Evolutionary conservation across 2,888 invertebrate species (phyloP).

Genomic region (Caenorhabditis sp.): DNA sequence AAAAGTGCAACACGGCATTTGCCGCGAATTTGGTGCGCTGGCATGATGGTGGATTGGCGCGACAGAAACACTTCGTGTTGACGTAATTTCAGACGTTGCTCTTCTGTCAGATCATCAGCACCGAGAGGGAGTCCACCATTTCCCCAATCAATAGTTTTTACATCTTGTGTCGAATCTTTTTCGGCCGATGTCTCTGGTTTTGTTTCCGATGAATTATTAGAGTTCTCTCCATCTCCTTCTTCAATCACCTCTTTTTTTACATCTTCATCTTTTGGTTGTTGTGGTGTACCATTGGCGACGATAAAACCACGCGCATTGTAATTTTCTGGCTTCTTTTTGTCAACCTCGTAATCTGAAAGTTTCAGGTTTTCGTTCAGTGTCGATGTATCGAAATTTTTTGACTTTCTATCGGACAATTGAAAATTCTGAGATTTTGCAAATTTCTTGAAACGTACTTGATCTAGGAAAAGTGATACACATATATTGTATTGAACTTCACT

Average conservation of each 20-base stretch:
- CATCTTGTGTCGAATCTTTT: not conserved
- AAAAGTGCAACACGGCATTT: slow-evolving; percentile 98
- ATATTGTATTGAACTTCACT: no score
- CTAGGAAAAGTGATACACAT: no score
- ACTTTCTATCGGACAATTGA: no score
- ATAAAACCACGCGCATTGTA: slow-evolving; percentile 28
- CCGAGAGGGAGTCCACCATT: slow-evolving; percentile 71
- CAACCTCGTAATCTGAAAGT: slow-evolving; percentile 40
- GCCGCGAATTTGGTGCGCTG: slow-evolving; percentile 95
- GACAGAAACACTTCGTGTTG: slow-evolving; percentile 98
- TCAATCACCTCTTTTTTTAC: slow-evolving; percentile 7
- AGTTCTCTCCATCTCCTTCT: slow-evolving; percentile 18
- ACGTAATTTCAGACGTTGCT: slow-evolving; percentile 63
- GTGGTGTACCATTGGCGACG: slow-evolving; percentile 6
- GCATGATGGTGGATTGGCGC: slow-evolving; percentile 90
- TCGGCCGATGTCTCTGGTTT: not conserved
- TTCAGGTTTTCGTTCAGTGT: no score
- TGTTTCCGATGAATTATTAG: slow-evolving; percentile 10
- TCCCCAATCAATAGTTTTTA: slow-evolving; percentile 55
- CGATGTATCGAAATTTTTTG: no score
- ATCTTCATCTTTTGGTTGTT: slow-evolving; percentile 17
- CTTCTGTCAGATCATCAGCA: slow-evolving; percentile 40
- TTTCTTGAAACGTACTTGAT: no score
- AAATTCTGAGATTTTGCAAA: no score
- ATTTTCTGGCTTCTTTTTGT: slow-evolving; percentile 43